These are phyloP conservation scores for Eilema sororculum DNA, from an alignment of 2,888 invertebrate genomes.

Conservation along the genomic window DNA sequence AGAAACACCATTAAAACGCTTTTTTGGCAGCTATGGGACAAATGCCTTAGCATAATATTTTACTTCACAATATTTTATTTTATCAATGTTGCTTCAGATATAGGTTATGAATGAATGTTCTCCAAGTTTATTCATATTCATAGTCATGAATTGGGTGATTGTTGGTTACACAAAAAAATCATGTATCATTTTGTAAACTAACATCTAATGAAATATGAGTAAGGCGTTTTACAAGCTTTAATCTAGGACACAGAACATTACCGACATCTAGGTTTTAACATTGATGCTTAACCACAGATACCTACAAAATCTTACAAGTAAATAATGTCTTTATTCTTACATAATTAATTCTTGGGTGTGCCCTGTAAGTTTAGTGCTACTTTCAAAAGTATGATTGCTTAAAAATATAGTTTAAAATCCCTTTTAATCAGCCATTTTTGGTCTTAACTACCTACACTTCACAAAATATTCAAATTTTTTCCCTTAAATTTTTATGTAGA, in stretches of 20 bases:
- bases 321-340: no score
- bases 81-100: not conserved
- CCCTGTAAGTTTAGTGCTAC: no score
- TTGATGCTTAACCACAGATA: no score
- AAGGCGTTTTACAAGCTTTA: not conserved
- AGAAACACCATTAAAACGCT: not conserved
- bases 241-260: not conserved
- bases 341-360: no score
- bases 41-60: not conserved
- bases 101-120: constrained; percentile 1
- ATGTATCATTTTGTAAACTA: not conserved
- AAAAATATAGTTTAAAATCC: no score
- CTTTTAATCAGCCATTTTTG: no score
- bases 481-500: no score
- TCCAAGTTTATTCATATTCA: not conserved
- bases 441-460: no score
- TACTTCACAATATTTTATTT: not conserved
- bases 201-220: not conserved
- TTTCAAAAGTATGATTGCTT: no score
- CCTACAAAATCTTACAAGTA: no score
- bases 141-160: not conserved
- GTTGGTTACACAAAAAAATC: not conserved
- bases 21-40: not conserved
- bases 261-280: no score
- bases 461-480: no score